These are phyloP conservation scores for Okamejei kenojei DNA, from an alignment of 2,797 vertebrate genomes.

Conservation along the genomic window DNA sequence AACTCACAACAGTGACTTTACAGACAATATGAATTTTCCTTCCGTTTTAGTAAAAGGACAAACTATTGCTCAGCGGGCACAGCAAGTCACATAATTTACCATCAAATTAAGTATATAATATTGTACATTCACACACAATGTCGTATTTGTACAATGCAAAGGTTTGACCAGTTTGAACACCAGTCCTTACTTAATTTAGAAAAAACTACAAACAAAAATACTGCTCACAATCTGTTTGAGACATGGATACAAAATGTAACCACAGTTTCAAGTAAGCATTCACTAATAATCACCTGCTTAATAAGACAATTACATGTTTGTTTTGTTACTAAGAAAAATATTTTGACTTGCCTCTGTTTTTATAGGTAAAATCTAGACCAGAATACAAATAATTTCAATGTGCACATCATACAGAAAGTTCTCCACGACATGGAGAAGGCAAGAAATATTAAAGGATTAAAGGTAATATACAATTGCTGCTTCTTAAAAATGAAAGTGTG, in stretches of 20 bases:
- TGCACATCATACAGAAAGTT: conserved; percentile 14
- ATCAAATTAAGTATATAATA: conserved; percentile 28
- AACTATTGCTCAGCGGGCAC: conserved; percentile 13
- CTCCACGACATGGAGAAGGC: background rate
- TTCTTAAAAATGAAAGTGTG: background rate
- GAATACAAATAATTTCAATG: conserved; percentile 29
- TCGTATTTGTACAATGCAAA: background rate
- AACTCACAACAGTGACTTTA: conserved; percentile 21
- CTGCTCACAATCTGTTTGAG: conserved; percentile 26
- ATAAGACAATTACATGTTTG: background rate
- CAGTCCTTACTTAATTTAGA: conserved; percentile 9
- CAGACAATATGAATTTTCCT: conserved; percentile 14
- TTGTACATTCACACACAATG: conserved; percentile 20
- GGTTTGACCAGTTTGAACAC: background rate
- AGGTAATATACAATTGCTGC: conserved; percentile 27
- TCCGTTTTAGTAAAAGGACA: background rate
- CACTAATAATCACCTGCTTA: conserved; percentile 8
- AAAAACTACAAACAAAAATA: conserved; percentile 33
- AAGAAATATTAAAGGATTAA: conserved; percentile 15
- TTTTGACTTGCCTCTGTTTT: conserved; percentile 23
- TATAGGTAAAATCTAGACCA: conserved; percentile 28
- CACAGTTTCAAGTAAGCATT: conserved; percentile 13
- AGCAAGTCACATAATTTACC: conserved; percentile 3
- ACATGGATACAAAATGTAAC: conserved; percentile 28
- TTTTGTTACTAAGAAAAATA: conserved; percentile 31